These are phyloP conservation scores for Dicentrarchus labrax DNA, from an alignment of 2,113 vertebrate genomes.

Conservation along the genomic window DNA sequence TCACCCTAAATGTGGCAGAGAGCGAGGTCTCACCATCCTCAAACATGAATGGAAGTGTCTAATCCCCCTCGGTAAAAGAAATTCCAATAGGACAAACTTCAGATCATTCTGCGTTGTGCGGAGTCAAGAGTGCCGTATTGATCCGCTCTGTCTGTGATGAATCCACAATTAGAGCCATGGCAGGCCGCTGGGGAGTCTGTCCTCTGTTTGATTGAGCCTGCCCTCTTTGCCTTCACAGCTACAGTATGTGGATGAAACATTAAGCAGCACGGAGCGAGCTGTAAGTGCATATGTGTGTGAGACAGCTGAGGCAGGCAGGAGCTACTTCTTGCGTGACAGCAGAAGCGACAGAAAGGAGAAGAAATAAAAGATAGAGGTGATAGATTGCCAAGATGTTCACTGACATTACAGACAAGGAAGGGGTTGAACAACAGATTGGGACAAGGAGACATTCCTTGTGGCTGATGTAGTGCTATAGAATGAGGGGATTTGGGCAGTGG, in stretches of 20 bases:
- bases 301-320: constrained; percentile 21
- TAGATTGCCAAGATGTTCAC: constrained; percentile 37
- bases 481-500: constrained; percentile 11
- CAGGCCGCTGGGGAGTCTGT: constrained; percentile 71
- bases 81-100: constrained; percentile 83
- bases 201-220: constrained; percentile 80
- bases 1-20: constrained; percentile 41
- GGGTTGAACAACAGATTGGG: constrained; percentile 14
- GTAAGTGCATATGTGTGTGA: constrained; percentile 1
- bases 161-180: constrained; percentile 82
- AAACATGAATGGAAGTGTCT: constrained; percentile 73
- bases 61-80: constrained; percentile 72
- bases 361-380: constrained; percentile 32
- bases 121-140: constrained; percentile 80
- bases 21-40: constrained; percentile 55
- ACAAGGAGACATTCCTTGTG: constrained; percentile 14
- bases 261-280: constrained; percentile 40
- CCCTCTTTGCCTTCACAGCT: constrained; percentile 65
- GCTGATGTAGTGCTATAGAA: constrained; percentile 7
- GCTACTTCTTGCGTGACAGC: constrained; percentile 20
- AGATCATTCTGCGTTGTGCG: constrained; percentile 65
- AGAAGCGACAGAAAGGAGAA: constrained; percentile 21
- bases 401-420: constrained; percentile 37
- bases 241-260: constrained; percentile 69
- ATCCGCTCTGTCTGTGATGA: constrained; percentile 81